These are phyloP conservation scores for Euproctis similis DNA, from an alignment of 2,888 invertebrate genomes.

Conservation along the genomic window DNA sequence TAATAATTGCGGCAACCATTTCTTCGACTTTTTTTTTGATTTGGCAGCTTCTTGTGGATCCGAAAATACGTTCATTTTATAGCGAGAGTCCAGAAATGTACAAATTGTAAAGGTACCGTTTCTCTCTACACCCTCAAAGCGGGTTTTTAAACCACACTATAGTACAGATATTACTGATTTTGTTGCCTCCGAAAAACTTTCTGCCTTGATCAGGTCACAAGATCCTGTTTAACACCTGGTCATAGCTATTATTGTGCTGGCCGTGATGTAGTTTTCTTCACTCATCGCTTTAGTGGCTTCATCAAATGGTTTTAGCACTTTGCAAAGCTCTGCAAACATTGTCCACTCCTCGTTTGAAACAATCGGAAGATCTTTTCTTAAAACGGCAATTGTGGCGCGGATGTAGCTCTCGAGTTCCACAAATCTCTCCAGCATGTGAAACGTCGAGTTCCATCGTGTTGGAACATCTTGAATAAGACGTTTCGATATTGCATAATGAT, in stretches of 20 bases:
- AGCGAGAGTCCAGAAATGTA: constrained; percentile 1
- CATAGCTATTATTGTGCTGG: too few species aligned
- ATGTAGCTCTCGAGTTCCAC: background rate
- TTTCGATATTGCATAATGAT: background rate
- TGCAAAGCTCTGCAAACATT: too few species aligned
- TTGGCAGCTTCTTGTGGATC: constrained; percentile 1
- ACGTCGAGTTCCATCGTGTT: background rate
- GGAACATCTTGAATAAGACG: background rate
- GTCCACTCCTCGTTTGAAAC: too few species aligned
- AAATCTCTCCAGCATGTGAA: background rate
- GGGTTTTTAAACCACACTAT: background rate
- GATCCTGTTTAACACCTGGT: background rate
- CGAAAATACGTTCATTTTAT: constrained; percentile 1
- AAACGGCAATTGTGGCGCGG: too few species aligned
- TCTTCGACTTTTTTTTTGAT: constrained; percentile 2
- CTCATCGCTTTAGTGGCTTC: background rate
- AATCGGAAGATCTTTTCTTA: too few species aligned
- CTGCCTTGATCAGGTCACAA: too few species aligned
- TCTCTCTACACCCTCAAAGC: background rate
- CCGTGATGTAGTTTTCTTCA: too few species aligned
- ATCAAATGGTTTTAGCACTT: too few species aligned
- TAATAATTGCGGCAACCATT: too few species aligned
- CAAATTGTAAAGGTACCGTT: background rate
- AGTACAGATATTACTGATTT: background rate
- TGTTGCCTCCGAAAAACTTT: background rate